phyloP scores from a whole-genome alignment of 2,113 vertebrate species.

The Bostrychus sinensis region DNA sequence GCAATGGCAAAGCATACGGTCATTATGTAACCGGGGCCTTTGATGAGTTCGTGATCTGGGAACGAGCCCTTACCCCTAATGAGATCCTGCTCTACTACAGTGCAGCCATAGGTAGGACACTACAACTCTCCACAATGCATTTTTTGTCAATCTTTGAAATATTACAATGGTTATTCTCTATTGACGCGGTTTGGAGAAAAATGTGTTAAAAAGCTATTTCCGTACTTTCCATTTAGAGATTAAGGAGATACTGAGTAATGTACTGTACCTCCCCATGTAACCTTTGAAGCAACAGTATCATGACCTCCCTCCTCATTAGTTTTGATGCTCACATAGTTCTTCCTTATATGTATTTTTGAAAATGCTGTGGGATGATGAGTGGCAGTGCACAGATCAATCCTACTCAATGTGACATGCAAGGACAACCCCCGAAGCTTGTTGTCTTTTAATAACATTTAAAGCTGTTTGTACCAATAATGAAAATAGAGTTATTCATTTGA shows the following conservation, averaged over 20 bases:
- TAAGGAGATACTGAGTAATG: constrained; percentile 43
- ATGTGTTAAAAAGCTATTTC: constrained; percentile 57
- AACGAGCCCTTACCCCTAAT: constrained; percentile 82
- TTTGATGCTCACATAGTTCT: constrained; percentile 49
- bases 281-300: constrained; percentile 30
- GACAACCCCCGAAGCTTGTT: constrained; percentile 14
- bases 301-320: constrained; percentile 32
- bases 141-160: constrained; percentile 22
- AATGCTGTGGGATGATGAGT: constrained; percentile 30
- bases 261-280: constrained; percentile 21
- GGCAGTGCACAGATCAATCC: constrained; percentile 41
- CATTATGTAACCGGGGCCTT: constrained; percentile 84
- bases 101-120: constrained; percentile 84
- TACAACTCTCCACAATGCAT: constrained; percentile 3
- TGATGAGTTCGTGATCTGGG: constrained; percentile 97
- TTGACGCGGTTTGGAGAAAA: constrained; percentile 29
- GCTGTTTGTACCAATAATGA: constrained; percentile 37
- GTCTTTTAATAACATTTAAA: constrained; percentile 9
- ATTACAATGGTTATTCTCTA: constrained; percentile 19
- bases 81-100: constrained; percentile 89
- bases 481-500: constrained; percentile 6
- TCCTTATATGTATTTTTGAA: constrained; percentile 63
- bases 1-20: constrained; percentile 61
- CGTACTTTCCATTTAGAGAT: constrained; percentile 42
- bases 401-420: constrained; percentile 44